phyloP scores from a whole-genome alignment of 2,113 vertebrate genomes.

The Acinonyx jubatus region DNA sequence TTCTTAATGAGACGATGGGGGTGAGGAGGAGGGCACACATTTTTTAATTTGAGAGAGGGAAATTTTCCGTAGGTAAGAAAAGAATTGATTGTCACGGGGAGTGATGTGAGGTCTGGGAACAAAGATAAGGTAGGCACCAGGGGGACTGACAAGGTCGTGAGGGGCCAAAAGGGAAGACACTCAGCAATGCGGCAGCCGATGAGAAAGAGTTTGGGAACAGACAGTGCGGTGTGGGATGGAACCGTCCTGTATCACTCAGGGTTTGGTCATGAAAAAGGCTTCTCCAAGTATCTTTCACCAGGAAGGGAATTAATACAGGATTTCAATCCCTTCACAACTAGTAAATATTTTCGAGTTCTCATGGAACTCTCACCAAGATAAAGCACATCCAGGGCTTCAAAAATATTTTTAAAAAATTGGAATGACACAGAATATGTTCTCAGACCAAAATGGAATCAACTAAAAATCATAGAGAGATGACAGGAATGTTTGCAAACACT shows the following conservation, averaged over 20 bases:
- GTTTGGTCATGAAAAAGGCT: not conserved
- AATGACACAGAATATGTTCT: conserved; percentile 17
- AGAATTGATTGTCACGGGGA: not conserved
- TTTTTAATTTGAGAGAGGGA: not conserved
- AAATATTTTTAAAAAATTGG: not conserved
- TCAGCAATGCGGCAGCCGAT: not conserved
- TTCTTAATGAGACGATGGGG: not conserved
- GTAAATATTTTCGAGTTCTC: not conserved
- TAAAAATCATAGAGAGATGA: not conserved
- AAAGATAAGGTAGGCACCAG: not conserved
- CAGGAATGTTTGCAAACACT: not conserved
- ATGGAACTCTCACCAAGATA: not conserved
- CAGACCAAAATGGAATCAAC: not conserved
- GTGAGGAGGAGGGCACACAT: not conserved
- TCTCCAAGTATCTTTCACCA: not conserved
- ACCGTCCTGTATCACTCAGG: not conserved
- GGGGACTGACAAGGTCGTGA: not conserved
- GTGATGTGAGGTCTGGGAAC: not conserved
- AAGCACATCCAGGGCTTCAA: not conserved
- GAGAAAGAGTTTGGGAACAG: not conserved
- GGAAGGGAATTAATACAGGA: not conserved
- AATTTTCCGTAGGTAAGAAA: not conserved
- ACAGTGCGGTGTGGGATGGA: rapidly evolving
- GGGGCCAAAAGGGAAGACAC: not conserved
- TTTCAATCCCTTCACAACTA: not conserved